Percentiles rank a stretch among this genome's conserved stretches.
Conservation (phyloP, 2,113 vertebrate genomes). For the Periophthalmus modestus region DNA sequence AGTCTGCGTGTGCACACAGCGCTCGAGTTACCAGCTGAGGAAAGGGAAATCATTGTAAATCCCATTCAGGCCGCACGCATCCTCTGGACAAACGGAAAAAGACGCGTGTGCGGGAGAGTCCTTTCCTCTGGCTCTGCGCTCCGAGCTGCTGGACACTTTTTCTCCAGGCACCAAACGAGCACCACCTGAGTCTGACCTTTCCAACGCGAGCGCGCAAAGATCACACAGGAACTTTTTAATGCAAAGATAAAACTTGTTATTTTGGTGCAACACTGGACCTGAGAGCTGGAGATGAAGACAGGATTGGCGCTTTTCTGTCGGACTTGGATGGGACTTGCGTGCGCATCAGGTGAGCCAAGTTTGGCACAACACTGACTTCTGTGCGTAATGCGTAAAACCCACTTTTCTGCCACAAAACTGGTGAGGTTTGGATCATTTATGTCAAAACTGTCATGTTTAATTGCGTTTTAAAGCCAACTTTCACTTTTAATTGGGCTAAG, state of each 20-base stretch:
- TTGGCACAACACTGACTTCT: background rate
- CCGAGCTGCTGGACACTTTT: conserved; percentile 16
- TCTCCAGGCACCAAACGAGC: conserved; percentile 30
- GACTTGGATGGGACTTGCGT: conserved; percentile 85
- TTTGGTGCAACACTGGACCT: conserved; percentile 61
- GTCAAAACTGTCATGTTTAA: background rate
- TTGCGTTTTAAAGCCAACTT: background rate
- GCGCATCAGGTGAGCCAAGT: conserved; percentile 84
- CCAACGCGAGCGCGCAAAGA: conserved; percentile 13
- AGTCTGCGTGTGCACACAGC: conserved; percentile 18
- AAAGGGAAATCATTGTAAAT: conserved; percentile 84
- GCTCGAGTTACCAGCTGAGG: conserved; percentile 75
- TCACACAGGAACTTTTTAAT: background rate
- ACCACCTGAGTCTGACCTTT: conserved; percentile 69
- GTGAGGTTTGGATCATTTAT: background rate
- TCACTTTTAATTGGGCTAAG: background rate
- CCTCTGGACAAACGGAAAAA: conserved; percentile 61
- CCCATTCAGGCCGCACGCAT: conserved; percentile 75
- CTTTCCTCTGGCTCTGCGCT: conserved; percentile 52
- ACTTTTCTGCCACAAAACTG: background rate
- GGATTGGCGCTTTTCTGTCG: conserved; percentile 82
- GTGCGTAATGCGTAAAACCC: too few species aligned
- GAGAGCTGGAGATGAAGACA: conserved; percentile 89
- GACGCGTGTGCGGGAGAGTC: conserved; percentile 11
- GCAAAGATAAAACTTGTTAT: conserved; percentile 17